These are phyloP conservation scores for Heterotilapia buettikoferi DNA, from an alignment of 2,113 vertebrate genomes.

Conservation along the genomic window DNA sequence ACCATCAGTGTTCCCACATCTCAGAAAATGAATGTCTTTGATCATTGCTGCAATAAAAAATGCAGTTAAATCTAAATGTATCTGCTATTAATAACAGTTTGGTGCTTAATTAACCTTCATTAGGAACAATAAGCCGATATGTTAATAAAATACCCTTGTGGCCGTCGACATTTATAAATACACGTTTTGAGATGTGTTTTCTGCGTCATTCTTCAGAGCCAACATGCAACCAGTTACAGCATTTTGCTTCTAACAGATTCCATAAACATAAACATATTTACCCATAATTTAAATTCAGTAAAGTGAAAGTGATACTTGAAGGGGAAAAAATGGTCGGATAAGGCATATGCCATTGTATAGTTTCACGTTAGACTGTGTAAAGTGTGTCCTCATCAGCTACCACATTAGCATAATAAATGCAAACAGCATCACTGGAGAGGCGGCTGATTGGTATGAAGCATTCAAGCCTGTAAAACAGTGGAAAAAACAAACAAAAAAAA, in stretches of 20 bases:
- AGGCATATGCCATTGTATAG: neutral
- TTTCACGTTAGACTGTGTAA: neutral
- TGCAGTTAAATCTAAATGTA: conserved; percentile 30
- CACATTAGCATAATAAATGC: conserved; percentile 15
- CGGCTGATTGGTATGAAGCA: conserved; percentile 17
- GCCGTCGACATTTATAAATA: neutral
- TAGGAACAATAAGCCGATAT: conserved; percentile 1
- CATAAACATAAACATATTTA: neutral
- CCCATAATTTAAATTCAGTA: neutral
- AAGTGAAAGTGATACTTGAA: neutral
- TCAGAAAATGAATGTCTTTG: conserved; percentile 49
- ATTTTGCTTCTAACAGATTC: neutral
- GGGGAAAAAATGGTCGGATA: neutral
- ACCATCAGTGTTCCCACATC: conserved; percentile 14
- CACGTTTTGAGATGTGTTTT: neutral
- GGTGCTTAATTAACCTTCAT: conserved; percentile 33
- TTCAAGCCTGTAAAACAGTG: conserved; percentile 11
- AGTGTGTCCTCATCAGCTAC: neutral
- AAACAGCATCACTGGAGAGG: neutral
- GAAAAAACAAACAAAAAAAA: neutral
- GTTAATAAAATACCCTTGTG: neutral
- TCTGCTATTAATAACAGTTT: conserved; percentile 37
- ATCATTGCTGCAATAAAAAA: conserved; percentile 17
- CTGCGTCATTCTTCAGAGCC: neutral
- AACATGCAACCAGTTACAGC: neutral